Conservation (phyloP, 2,888 invertebrate species). For the Priapulus caudatus region DNA sequence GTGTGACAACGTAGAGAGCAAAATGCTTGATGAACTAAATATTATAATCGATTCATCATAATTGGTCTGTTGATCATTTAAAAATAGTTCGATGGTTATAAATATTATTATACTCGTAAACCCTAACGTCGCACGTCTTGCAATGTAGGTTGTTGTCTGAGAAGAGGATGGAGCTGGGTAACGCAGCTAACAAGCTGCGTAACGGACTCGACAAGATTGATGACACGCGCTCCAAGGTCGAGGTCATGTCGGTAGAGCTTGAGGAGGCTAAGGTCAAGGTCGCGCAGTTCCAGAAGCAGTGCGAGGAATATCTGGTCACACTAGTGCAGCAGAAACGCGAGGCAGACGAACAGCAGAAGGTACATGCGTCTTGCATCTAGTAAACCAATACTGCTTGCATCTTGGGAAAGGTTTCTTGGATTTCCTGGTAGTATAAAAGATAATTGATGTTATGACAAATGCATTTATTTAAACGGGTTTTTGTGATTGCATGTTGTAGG, state of each 20-base stretch:
- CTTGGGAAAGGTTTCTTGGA: background rate
- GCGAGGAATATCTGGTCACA: constrained; percentile 68
- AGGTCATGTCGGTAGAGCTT: constrained; percentile 68
- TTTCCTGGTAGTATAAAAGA: background rate
- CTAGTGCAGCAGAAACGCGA: constrained; percentile 67
- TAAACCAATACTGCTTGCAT: constrained; percentile 12
- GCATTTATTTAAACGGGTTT: too few relatives aligned
- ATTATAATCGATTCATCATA: too few relatives aligned
- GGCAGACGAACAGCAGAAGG: constrained; percentile 66
- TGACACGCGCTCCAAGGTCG: constrained; percentile 67
- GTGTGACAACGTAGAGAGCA: too few relatives aligned
- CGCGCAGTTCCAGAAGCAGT: constrained; percentile 61
- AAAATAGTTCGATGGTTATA: too few relatives aligned
- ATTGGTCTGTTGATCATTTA: too few relatives aligned
- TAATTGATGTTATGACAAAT: background rate
- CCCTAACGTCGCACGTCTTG: too few relatives aligned
- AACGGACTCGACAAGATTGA: constrained; percentile 75
- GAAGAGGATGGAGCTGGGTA: constrained; percentile 57
- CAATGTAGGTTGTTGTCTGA: constrained; percentile 56
- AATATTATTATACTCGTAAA: too few relatives aligned
- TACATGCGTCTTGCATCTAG: constrained; percentile 35
- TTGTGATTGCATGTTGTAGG: too few relatives aligned
- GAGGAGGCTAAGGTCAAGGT: constrained; percentile 56
- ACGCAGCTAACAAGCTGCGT: constrained; percentile 62
- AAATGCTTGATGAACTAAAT: too few relatives aligned